Base-by-base conservation (phyloP, 2,888 invertebrate genomes). In the Dysmachus trigonus region DNA sequence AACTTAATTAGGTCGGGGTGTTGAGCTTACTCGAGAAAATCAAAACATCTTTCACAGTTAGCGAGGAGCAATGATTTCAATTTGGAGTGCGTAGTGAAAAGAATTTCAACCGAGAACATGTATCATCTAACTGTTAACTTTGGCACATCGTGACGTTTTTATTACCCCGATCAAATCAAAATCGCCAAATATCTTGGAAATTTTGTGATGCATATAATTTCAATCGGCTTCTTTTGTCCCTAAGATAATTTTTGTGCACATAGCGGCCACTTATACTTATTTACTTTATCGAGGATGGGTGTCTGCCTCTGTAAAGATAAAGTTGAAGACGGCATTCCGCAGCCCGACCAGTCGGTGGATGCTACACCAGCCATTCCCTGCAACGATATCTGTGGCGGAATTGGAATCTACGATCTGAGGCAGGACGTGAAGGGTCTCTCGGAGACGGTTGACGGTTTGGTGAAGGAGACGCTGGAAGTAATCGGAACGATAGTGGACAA, bases 401-500 rank as follows among this genome's bases (percentile, higher is more conserved):
- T 79, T 3, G 15, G 33, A 7, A 74, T 33, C 10, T 79, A 86
- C 72, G 87, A 81, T 35, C 84, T 88, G 47, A 62, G 62, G 13
- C 62, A 62, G 27, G 62, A 62, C 27, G 86, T 87, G 31, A 90
- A 89, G 86, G 87, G 89, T 6, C 90, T 90, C 89, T 94, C 93
- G 72, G 93, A 90, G 87, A 92, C 91, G 85, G 94, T 96, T 30
- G 96, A 97, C 90, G 93, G 94, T 87, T 93, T 98, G 79, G 96
- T 98, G 27, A 92, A 96, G 83, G 96, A 98, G 90, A 97, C 97
- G 18, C 92, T 98, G 33, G 94, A 94, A 84, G 94, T 97, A 51
- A 97, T 98, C 87, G 95, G 97, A 86, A 95, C 96, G 4, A 94
- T 97, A 87, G 96, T 97, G 86, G 97, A 97, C 92, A 97, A 96